These are phyloP conservation scores for Ammodramus savannarum DNA, from an alignment of 2,113 vertebrate genomes.

Conservation along the genomic window DNA sequence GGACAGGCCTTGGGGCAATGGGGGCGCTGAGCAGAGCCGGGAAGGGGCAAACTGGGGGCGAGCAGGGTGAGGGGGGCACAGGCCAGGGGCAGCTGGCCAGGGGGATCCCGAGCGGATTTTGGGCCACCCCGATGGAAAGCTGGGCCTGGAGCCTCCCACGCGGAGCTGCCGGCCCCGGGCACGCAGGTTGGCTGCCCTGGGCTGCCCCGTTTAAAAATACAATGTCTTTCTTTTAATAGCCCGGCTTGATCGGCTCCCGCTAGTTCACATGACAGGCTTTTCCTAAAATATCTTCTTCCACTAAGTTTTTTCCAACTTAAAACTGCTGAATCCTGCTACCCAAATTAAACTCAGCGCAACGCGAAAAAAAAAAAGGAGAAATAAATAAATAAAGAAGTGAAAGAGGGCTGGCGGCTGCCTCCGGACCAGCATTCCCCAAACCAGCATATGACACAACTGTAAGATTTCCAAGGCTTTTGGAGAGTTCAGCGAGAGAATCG, in stretches of 20 bases:
- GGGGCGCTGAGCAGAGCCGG: neutral
- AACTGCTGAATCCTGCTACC: slow-evolving; percentile 75
- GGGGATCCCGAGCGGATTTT: slow-evolving; percentile 61
- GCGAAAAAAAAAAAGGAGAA: neutral
- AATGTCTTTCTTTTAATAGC: slow-evolving; percentile 77
- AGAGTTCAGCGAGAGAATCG: slow-evolving; percentile 65
- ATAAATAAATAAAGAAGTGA: slow-evolving; percentile 19
- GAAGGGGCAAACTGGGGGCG: neutral
- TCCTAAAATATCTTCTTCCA: slow-evolving; percentile 76
- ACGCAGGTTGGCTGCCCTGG: slow-evolving; percentile 60
- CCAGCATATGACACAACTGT: slow-evolving; percentile 71
- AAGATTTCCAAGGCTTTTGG: slow-evolving; percentile 73
- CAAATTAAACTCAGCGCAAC: slow-evolving; percentile 60
- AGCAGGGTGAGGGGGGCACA: neutral
- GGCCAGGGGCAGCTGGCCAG: neutral
- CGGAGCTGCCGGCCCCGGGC: slow-evolving; percentile 47
- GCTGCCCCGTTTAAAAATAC: slow-evolving; percentile 67
- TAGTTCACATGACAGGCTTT: slow-evolving; percentile 70
- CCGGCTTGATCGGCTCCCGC: slow-evolving; percentile 51
- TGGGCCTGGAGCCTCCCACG: slow-evolving; percentile 53
- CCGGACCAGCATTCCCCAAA: slow-evolving; percentile 71
- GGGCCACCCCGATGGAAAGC: slow-evolving; percentile 61
- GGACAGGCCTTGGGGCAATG: rapidly evolving
- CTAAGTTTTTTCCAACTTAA: slow-evolving; percentile 72
- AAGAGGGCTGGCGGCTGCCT: slow-evolving; percentile 53